phyloP scores from a whole-genome alignment of 2,888 invertebrate genomes.

The Ophion costatus region DNA sequence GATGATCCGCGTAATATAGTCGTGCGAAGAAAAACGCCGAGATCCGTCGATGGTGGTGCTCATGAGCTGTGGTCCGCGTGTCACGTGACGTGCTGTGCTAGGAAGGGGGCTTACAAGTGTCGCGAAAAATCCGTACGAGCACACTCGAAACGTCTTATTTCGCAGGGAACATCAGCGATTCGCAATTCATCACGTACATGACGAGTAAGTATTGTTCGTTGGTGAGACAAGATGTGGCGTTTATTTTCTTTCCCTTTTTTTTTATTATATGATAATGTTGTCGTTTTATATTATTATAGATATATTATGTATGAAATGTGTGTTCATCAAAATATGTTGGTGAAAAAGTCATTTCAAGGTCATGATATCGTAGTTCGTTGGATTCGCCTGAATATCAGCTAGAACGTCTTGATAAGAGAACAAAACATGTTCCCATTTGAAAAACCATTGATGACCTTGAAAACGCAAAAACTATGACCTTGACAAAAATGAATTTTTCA shows the following conservation, averaged over 20 bases:
- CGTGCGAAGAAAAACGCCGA: not conserved
- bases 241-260: not conserved
- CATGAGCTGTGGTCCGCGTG: slow-evolving; percentile 41
- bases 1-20: not conserved
- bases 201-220: slow-evolving; percentile 79
- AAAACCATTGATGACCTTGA: no score
- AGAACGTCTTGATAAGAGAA: no score
- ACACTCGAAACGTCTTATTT: slow-evolving; percentile 80
- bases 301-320: not conserved
- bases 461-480: no score
- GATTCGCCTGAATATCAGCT: no score
- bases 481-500: no score
- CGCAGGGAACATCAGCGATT: slow-evolving; percentile 82
- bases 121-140: slow-evolving; percentile 71
- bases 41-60: not conserved
- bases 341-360: no score
- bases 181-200: slow-evolving; percentile 83
- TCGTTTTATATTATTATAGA: not conserved
- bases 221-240: no score
- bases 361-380: no score
- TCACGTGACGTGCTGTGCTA: slow-evolving; percentile 32
- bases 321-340: no score
- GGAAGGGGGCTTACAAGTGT: slow-evolving; percentile 39
- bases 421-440: no score
- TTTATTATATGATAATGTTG: not conserved